Base-by-base conservation (phyloP, 2,888 invertebrate genomes). In the Malthinus seriepunctatus region DNA sequence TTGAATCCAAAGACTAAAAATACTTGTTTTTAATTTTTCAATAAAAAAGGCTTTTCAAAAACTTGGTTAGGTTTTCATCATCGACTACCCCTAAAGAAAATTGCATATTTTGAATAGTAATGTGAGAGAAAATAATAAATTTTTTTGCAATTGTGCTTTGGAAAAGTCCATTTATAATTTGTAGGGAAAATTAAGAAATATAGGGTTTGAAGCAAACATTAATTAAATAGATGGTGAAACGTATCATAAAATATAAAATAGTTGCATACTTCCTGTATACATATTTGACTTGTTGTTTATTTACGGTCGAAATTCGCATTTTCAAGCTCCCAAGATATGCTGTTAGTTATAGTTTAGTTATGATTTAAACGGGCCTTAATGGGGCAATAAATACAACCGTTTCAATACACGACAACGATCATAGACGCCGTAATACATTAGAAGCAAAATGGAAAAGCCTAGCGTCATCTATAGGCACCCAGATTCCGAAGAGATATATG, bases 321-420 rank as follows among this genome's bases (percentile, higher is more conserved):
- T 65, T 64, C 61, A 62, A 53, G 62, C 57, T 51, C 5, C 56
- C 56, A 33, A 71, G 76, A 78, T 76, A 76, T 73, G 75, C 75
- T 74, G 76, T 74, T 81, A 81, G 81, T 81, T 81, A 81, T 78
- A 79, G 81, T 80, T 79, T 77, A 71, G 76, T 77, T 77, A 82
- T 83, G 83, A 82, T 83, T 83, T 83, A 82, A 82, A 79, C 80
- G 76, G 78, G 75, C 78, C 82, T 82, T 83, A 83, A 83, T 83
- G 82, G 83, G 81, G 80, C 82, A 81, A 83, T 82, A 83, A 82
- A 83, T 83, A 83, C 80, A 78, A 76, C 80, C 79, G 81, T 82
- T 82, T 82, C 82, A 82, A 82, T 82, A 81, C 77, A 72, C 74
- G 74, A 76, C 76, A 76, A 75, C 77, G 77, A 78, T 78, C 78